Evolutionary conservation across 2,888 invertebrate genomes (phyloP).

Genomic region (Pegoplata infirma): DNA sequence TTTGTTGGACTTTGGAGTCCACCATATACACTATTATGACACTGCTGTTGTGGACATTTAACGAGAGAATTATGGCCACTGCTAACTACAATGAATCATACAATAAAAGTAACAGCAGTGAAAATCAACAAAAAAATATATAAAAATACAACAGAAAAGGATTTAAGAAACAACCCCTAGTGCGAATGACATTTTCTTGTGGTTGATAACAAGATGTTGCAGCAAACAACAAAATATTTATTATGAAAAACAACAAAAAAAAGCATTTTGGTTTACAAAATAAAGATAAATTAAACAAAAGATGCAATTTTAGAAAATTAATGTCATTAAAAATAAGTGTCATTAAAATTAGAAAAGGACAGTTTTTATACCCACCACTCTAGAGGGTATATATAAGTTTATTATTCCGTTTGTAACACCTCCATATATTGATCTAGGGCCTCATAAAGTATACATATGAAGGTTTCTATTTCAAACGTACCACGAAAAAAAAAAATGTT

Average conservation of each 20-base stretch:
- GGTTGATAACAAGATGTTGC: conserved; percentile 40
- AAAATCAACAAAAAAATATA: not conserved
- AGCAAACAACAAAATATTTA: not conserved
- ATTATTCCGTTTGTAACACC: too few relatives aligned
- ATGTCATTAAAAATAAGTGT: too few relatives aligned
- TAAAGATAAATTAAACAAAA: too few relatives aligned
- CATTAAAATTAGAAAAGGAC: too few relatives aligned
- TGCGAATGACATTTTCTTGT: conserved; percentile 50
- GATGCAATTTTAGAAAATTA: too few relatives aligned
- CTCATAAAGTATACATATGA: too few relatives aligned
- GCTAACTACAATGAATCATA: conserved; percentile 36
- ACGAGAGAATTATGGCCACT: conserved; percentile 60
- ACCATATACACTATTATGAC: conserved; percentile 32
- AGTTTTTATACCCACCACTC: too few relatives aligned
- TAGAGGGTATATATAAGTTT: too few relatives aligned
- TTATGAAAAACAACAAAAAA: not conserved
- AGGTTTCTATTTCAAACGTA: too few relatives aligned
- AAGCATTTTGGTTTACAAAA: too few relatives aligned
- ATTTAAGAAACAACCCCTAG: conserved; percentile 26
- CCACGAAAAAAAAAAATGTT: too few relatives aligned
- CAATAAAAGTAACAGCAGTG: not conserved
- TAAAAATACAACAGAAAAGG: not conserved
- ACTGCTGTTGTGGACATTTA: conserved; percentile 58
- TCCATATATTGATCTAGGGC: too few relatives aligned
- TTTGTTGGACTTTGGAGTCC: conserved; percentile 1